A percentile compares a stretch with the other conserved stretches of the same genome.
Evolutionary conservation across 1,140 invertebrate species (phyloP).

Genomic region (Drosophila erecta): DNA sequence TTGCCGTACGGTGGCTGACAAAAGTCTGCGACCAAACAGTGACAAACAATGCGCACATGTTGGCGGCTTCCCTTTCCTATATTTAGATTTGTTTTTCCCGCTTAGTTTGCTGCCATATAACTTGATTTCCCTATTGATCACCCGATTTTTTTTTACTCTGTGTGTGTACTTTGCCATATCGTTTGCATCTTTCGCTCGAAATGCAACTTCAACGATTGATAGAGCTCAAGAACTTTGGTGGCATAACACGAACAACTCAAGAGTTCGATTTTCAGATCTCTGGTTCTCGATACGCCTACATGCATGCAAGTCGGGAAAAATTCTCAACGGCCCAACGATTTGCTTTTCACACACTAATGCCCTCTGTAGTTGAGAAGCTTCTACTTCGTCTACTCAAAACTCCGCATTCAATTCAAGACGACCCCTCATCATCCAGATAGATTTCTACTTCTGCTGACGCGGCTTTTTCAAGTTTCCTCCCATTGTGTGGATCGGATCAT

Average conservation of each 20-base stretch:
- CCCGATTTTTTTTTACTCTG: constrained; percentile 3
- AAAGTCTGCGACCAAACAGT: constrained; percentile 47
- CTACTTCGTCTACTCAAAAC: constrained; percentile 1
- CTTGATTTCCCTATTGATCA: constrained; percentile 17
- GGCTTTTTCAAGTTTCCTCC: constrained; percentile 64
- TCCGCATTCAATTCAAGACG: constrained; percentile 11
- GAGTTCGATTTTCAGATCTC: constrained; percentile 43
- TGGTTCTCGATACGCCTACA: constrained; percentile 16
- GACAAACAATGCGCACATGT: constrained; percentile 52
- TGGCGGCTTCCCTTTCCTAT: constrained; percentile 13
- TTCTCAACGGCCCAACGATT: constrained; percentile 11
- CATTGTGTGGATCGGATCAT: constrained; percentile 34
- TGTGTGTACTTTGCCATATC: constrained; percentile 13
- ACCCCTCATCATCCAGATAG: constrained; percentile 14
- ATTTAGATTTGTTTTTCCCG: constrained; percentile 23
- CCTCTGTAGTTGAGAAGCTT: background rate
- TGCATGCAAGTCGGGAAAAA: constrained; percentile 7
- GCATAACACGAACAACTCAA: constrained; percentile 28
- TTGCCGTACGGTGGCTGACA: constrained; percentile 78
- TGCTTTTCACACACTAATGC: constrained; percentile 11
- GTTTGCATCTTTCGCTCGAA: constrained; percentile 42
- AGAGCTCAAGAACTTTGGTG: constrained; percentile 25
- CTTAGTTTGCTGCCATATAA: constrained; percentile 5
- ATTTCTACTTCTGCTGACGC: constrained; percentile 57
- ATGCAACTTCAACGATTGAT: constrained; percentile 49